phyloP scores from a whole-genome alignment of 2,113 vertebrate species.

The Euleptes europaea region DNA sequence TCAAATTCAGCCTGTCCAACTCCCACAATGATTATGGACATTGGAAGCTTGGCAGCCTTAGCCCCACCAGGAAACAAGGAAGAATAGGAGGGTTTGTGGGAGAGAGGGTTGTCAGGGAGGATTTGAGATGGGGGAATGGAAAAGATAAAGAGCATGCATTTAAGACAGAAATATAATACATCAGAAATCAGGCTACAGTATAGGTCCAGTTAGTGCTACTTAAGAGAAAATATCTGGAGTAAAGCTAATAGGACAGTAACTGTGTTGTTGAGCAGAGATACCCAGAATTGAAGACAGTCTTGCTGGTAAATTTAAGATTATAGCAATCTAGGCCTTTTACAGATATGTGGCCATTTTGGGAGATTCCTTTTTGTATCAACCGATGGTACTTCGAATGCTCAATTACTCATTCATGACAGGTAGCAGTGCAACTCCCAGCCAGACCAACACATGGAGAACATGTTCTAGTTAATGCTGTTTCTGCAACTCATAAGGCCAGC shows the following conservation, averaged over 20 bases:
- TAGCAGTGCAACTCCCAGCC: background rate
- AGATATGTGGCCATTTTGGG: background rate
- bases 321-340: no score
- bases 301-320: background rate
- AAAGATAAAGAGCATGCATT: background rate
- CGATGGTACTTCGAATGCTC: background rate
- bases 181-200: background rate
- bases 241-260: background rate
- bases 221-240: background rate
- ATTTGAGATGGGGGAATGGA: background rate
- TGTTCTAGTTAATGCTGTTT: background rate
- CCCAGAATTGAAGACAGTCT: background rate
- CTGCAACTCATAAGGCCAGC: background rate
- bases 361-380: background rate
- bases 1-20: conserved; percentile 96
- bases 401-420: background rate
- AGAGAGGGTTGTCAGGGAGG: no score
- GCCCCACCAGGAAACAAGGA: background rate
- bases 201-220: background rate
- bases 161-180: background rate
- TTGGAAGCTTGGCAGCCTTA: conserved; percentile 93
- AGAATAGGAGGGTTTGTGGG: background rate
- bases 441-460: background rate
- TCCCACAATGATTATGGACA: conserved; percentile 96
- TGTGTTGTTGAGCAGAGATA: background rate